phyloP scores from a whole-genome alignment of 1,140 invertebrate species.

The Drosophila miranda region DNA sequence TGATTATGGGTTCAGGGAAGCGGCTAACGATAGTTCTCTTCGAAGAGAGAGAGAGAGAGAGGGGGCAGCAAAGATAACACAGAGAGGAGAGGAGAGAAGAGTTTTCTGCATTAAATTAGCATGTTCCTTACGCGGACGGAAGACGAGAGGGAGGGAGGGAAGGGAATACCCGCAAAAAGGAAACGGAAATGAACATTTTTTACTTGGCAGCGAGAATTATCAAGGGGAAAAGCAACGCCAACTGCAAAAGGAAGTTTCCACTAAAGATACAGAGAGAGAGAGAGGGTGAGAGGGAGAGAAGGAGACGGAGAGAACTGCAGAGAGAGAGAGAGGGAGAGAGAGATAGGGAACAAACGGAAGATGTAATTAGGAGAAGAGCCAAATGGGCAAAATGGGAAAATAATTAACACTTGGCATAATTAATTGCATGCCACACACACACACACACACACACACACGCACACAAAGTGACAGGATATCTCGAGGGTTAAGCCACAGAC shows the following conservation, averaged over 20 bases:
- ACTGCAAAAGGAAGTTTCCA: slow-evolving; percentile 43
- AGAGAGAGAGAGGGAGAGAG: background rate
- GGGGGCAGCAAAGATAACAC: too few relatives aligned
- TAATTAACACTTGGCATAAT: slow-evolving; percentile 77
- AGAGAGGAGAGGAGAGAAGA: too few relatives aligned
- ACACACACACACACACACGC: slow-evolving; percentile 1
- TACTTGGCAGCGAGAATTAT: slow-evolving; percentile 73
- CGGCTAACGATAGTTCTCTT: too few relatives aligned
- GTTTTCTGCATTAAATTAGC: slow-evolving; percentile 45
- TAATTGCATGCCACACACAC: slow-evolving; percentile 65
- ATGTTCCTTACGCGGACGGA: slow-evolving; percentile 9
- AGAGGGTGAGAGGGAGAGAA: background rate
- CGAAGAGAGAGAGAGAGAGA: too few relatives aligned
- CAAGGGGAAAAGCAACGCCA: slow-evolving; percentile 55
- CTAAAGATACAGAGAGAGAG: too few relatives aligned
- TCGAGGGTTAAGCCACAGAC: slow-evolving; percentile 8
- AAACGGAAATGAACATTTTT: slow-evolving; percentile 67
- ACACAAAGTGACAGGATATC: slow-evolving; percentile 59
- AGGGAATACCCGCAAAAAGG: slow-evolving; percentile 38
- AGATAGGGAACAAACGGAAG: slow-evolving; percentile 50
- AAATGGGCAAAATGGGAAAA: slow-evolving; percentile 75
- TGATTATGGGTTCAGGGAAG: slow-evolving; percentile 9
- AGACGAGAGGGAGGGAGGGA: too few relatives aligned
- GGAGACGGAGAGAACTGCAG: background rate
- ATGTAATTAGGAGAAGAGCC: slow-evolving; percentile 74